These are phyloP conservation scores for Pheosia gnoma DNA, from an alignment of 2,888 invertebrate genomes.

Conservation along the genomic window DNA sequence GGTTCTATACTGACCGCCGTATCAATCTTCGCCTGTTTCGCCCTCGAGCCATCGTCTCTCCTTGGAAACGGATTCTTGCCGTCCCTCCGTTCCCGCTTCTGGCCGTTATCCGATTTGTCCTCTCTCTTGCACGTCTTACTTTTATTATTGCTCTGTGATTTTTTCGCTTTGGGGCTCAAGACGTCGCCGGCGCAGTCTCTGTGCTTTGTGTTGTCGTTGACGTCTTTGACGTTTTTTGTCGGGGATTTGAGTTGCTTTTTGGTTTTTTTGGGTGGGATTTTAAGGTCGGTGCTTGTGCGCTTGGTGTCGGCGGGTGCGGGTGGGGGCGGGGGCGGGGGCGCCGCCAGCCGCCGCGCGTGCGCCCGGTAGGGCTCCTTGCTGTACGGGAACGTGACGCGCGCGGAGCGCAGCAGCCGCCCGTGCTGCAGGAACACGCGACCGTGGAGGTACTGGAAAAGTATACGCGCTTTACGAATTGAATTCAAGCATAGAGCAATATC, in stretches of 20 bases:
- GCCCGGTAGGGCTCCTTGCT: conserved; percentile 76
- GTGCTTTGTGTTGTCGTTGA: conserved; percentile 71
- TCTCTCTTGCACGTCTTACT: conserved; percentile 53
- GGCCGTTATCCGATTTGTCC: conserved; percentile 36
- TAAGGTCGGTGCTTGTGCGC: conserved; percentile 49
- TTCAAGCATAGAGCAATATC: no score
- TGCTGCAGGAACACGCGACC: conserved; percentile 90
- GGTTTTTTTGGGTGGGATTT: conserved; percentile 63
- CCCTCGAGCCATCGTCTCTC: conserved; percentile 49
- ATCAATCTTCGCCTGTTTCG: conserved; percentile 60
- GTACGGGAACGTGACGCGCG: conserved; percentile 83
- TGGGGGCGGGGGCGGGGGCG: conserved; percentile 57
- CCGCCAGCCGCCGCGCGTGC: conserved; percentile 70
- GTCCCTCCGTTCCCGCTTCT: conserved; percentile 54
- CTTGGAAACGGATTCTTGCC: conserved; percentile 43
- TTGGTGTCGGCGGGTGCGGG: conserved; percentile 68
- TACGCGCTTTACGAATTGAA: neutral
- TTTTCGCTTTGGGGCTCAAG: conserved; percentile 60
- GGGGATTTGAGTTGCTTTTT: conserved; percentile 74
- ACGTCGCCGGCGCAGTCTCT: conserved; percentile 53
- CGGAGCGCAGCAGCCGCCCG: conserved; percentile 87
- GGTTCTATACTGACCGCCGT: conserved; percentile 31
- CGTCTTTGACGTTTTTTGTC: conserved; percentile 71
- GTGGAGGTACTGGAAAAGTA: conserved; percentile 87
- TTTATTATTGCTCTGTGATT: conserved; percentile 47